A percentile compares a stretch with the other conserved stretches of the same genome.
phyloP scores from a whole-genome alignment of 2,113 vertebrate genomes.

The Nerophis lumbriciformis region DNA sequence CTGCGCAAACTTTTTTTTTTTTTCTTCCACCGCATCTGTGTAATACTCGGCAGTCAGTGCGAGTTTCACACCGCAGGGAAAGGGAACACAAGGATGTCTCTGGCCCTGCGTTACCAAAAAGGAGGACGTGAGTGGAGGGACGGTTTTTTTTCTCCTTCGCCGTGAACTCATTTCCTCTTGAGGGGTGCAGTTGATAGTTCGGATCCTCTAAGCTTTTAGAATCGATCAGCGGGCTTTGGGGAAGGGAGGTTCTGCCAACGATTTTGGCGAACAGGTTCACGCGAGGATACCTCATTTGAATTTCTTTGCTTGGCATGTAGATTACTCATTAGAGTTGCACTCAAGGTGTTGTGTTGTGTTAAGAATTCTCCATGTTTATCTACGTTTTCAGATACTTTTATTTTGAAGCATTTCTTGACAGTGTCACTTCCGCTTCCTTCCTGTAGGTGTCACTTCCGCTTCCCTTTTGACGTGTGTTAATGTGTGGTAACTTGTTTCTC shows the following conservation, averaged over 20 bases:
- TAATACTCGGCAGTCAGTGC: conserved; percentile 47
- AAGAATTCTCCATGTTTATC: too few relatives aligned
- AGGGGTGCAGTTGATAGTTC: conserved; percentile 55
- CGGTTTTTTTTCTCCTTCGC: conserved; percentile 47
- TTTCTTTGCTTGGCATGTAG: conserved; percentile 34
- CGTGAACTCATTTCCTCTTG: conserved; percentile 60
- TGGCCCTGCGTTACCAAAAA: conserved; percentile 30
- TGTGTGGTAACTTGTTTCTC: too few relatives aligned
- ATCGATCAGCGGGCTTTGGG: conserved; percentile 59
- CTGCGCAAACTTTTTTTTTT: conserved; percentile 39
- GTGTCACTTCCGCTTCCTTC: too few relatives aligned
- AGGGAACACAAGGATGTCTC: conserved; percentile 30
- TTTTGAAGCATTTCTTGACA: too few relatives aligned
- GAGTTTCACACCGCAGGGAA: conserved; percentile 42
- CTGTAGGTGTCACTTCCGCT: too few relatives aligned
- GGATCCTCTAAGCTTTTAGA: conserved; percentile 55
- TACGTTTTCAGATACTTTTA: too few relatives aligned
- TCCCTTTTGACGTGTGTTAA: too few relatives aligned
- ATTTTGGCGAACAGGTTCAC: conserved; percentile 41
- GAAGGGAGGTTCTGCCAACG: conserved; percentile 41
- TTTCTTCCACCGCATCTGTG: conserved; percentile 25
- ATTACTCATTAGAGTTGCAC: conserved; percentile 40
- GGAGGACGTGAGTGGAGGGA: conserved; percentile 34
- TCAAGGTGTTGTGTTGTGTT: too few relatives aligned
- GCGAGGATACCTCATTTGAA: conserved; percentile 38